Evolutionary conservation across 2,797 vertebrate species (phyloP), one percentile per base, ranked within the genome.

Genomic region (Champsocephalus esox): DNA sequence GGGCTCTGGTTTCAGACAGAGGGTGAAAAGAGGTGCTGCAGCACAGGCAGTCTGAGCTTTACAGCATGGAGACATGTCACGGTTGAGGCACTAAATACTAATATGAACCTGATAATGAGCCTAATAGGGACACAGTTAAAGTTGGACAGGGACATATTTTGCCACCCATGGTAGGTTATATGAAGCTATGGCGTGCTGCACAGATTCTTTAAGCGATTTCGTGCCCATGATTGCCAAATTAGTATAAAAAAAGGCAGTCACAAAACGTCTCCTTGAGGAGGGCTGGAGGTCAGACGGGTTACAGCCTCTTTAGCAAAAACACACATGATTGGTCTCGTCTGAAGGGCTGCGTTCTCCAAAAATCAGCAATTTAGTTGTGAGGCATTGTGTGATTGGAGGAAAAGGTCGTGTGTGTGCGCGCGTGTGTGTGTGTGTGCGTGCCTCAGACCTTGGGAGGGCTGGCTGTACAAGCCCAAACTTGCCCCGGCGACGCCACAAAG

Each of bases 391-490:
- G 91, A 93, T 91, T 92, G 83, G 87, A 89, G 75, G 73, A 79
- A 13, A 9, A 38, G 34, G 34, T 9, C 80, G 81, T 75, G 64
- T 71, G 69, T 66, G 74, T 73, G 72, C 57, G 65, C 67, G 61
- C 77, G 57, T 73, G 64, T 67, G 61, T 81, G 74, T 71, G 65
- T 80, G 77, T 79, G 79, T 78, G 77, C 84, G 85, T 92, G 86
- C 86, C 91, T 89, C 83, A 92, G 93, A 90, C 93, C 92, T 92
- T 94, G 92, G 94, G 93, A 93, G 94, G 90, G 86, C 87, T 81
- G 75, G 66, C 75, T 71, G 60, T 79, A 75, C 95, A 94, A 90
- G 95, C 75, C 93, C 76, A 38, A 88, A 68, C 94, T 91, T 92
- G 94, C 89, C 94, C 86, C 32, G 2, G 54, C 84, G 55, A 89